A percentile compares a stretch with the other conserved stretches of the same genome.
Evolutionary conservation across 2,888 invertebrate genomes (phyloP).

Genomic region (Cerastoderma edule): DNA sequence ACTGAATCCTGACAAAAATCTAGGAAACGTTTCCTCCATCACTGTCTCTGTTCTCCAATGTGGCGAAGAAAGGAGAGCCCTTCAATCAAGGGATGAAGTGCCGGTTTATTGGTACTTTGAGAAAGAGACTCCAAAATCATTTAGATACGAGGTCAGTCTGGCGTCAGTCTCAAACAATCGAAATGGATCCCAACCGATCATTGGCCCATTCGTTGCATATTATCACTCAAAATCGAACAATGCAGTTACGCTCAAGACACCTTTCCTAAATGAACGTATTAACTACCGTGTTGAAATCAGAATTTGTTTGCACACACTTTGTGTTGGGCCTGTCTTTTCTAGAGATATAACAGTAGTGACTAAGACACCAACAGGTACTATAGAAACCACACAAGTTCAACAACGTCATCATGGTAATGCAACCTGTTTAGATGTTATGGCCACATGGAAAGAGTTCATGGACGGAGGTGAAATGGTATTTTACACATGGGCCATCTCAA

Average conservation of each 20-base stretch:
- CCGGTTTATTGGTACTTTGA: not conserved
- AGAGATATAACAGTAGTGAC: not conserved
- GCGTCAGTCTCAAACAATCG: not conserved
- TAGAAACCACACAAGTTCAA: not conserved
- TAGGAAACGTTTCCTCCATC: not conserved
- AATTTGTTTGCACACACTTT: not conserved
- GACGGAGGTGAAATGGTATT: not conserved
- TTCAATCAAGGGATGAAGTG: not conserved
- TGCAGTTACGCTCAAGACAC: not conserved
- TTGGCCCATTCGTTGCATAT: not conserved
- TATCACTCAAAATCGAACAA: not conserved
- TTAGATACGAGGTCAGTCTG: not conserved
- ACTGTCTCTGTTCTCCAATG: not conserved
- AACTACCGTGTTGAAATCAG: not conserved
- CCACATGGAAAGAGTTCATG: not conserved
- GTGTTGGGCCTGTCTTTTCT: not conserved
- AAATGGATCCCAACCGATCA: not conserved
- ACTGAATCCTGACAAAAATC: not conserved
- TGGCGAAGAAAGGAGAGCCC: not conserved
- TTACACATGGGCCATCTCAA: slow-evolving; percentile 13
- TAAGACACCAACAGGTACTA: not conserved
- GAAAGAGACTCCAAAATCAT: not conserved
- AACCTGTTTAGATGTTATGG: not conserved
- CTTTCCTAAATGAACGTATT: not conserved
- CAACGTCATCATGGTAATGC: not conserved